Evolutionary conservation across 2,888 invertebrate species (phyloP).

Genomic region (Aporophyla lueneburgensis): DNA sequence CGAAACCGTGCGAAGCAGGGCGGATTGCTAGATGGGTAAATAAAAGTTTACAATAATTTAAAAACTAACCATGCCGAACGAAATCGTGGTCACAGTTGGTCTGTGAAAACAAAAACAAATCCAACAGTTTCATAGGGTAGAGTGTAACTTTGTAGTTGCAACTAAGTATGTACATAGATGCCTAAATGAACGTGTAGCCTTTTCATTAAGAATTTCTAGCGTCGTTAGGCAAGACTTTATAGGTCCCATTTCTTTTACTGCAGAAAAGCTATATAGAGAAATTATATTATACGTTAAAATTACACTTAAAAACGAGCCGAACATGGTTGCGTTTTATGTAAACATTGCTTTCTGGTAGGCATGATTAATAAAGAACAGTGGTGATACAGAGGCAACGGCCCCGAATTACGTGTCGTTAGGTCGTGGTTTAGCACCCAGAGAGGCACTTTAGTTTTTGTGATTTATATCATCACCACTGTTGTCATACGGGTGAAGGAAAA

Average conservation of each 20-base stretch:
- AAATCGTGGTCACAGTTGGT: not conserved
- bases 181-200: not conserved
- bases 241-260: not conserved
- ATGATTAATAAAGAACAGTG: not conserved
- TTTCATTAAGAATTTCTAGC: constrained; percentile 26
- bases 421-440: not conserved
- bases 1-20: not conserved
- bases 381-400: no score
- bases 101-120: constrained; percentile 2
- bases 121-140: not conserved
- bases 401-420: not conserved
- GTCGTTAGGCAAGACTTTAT: not conserved
- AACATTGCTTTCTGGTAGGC: not conserved
- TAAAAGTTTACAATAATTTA: not conserved
- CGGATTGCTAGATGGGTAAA: not conserved
- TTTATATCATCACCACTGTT: no score
- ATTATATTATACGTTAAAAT: not conserved
- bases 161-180: constrained; percentile 12
- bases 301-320: not conserved
- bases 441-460: not conserved
- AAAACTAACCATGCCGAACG: not conserved
- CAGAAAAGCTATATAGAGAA: not conserved
- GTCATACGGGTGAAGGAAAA: not conserved
- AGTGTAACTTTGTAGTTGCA: constrained; percentile 10
- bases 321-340: not conserved